Evolutionary conservation across 1,140 invertebrate species (phyloP).

Genomic region (Drosophila carrolli): DNA sequence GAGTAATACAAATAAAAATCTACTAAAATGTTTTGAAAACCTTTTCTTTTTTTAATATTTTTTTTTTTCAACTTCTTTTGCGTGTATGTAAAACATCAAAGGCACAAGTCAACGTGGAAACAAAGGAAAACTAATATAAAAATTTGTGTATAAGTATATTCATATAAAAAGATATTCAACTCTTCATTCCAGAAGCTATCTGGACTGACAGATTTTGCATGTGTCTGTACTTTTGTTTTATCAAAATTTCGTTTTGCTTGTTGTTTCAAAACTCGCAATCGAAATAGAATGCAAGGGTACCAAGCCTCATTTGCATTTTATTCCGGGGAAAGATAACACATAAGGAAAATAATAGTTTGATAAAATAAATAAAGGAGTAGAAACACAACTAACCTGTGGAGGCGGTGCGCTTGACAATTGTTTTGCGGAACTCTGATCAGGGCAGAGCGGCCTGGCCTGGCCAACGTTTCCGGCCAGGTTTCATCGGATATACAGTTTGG

Average conservation of each 20-base stretch:
- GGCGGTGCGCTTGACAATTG: constrained; percentile 67
- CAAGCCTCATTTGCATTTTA: constrained; percentile 32
- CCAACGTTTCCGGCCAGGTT: constrained; percentile 69
- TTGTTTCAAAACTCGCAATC: constrained; percentile 56
- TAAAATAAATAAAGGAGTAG: constrained; percentile 73
- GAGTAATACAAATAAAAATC: constrained; percentile 73
- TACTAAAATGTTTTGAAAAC: constrained; percentile 51
- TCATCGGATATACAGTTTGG: constrained; percentile 54
- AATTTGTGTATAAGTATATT: constrained; percentile 42
- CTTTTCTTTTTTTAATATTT: constrained; percentile 11
- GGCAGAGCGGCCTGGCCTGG: constrained; percentile 72
- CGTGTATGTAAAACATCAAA: constrained; percentile 75
- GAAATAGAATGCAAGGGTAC: constrained; percentile 27
- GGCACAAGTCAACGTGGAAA: constrained; percentile 84
- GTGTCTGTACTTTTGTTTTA: constrained; percentile 65
- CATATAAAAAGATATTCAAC: constrained; percentile 52
- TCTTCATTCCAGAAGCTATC: constrained; percentile 35
- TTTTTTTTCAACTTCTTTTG: constrained; percentile 30
- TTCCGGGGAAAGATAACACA: constrained; percentile 39
- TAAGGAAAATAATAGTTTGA: constrained; percentile 58
- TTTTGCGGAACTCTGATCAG: constrained; percentile 70
- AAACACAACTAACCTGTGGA: constrained; percentile 84
- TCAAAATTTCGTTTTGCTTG: constrained; percentile 41
- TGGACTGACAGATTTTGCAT: constrained; percentile 61
- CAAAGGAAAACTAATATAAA: constrained; percentile 79